Conservation (phyloP, 2,888 invertebrate species). For the Morpho achilles region DNA sequence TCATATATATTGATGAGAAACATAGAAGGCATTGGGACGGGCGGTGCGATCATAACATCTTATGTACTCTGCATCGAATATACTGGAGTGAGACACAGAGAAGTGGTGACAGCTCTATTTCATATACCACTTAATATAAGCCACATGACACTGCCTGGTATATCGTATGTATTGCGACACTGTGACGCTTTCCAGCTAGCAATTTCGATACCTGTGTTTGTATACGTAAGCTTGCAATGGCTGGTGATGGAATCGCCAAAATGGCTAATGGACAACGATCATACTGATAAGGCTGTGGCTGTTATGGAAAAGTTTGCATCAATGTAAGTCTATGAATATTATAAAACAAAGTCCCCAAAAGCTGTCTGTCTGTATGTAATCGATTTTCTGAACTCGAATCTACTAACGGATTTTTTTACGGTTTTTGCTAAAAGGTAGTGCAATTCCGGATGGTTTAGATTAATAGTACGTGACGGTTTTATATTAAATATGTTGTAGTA, state of each 20-base stretch:
- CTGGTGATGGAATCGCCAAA: constrained; percentile 56
- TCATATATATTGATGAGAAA: constrained; percentile 47
- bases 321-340: constrained; percentile 52
- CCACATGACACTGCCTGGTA: constrained; percentile 47
- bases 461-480: no score
- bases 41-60: constrained; percentile 54
- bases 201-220: constrained; percentile 50
- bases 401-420: no score
- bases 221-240: constrained; percentile 39
- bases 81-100: constrained; percentile 47
- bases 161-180: constrained; percentile 53
- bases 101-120: constrained; percentile 49
- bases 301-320: constrained; percentile 49
- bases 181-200: constrained; percentile 51
- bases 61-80: constrained; percentile 57
- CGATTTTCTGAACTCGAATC: no score
- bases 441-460: no score
- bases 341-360: no score
- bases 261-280: constrained; percentile 56
- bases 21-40: constrained; percentile 54
- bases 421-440: no score
- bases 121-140: constrained; percentile 56
- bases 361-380: no score
- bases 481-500: no score
- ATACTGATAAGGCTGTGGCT: constrained; percentile 38